phyloP scores from a whole-genome alignment of 2,113 vertebrate species.

The Poecilia latipinna region DNA sequence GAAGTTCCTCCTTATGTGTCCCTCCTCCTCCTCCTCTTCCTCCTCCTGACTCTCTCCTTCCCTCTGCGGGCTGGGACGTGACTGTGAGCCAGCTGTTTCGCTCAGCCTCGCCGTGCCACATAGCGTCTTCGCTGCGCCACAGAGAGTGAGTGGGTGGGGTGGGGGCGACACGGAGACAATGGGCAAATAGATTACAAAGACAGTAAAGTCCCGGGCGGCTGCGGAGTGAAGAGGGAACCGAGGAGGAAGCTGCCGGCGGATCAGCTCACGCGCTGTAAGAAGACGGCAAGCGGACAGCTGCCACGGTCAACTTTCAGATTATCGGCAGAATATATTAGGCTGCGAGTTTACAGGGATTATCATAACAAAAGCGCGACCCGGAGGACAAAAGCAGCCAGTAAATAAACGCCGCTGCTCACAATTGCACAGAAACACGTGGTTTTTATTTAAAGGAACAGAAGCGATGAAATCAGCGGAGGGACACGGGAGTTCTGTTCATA shows the following conservation, averaged over 20 bases:
- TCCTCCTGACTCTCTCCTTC: constrained; percentile 18
- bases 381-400: constrained; percentile 20
- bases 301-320: constrained; percentile 21
- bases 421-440: constrained; percentile 66
- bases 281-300: constrained; percentile 32
- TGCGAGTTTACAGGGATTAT: constrained; percentile 46
- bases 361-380: constrained; percentile 64
- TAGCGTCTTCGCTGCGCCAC: constrained; percentile 2
- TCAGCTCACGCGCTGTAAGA: not conserved
- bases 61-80: constrained; percentile 28
- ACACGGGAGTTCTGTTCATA: constrained; percentile 20
- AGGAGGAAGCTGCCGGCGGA: constrained; percentile 2
- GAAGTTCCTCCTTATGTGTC: too few relatives aligned
- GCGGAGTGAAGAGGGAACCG: constrained; percentile 32
- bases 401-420: constrained; percentile 36
- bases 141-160: not conserved
- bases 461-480: constrained; percentile 52
- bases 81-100: constrained; percentile 50
- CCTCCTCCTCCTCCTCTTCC: constrained; percentile 19
- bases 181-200: constrained; percentile 5
- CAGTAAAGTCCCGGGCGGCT: constrained; percentile 23
- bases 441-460: constrained; percentile 61
- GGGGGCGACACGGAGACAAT: constrained; percentile 36
- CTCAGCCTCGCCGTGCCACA: not conserved
- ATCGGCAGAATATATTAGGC: constrained; percentile 35